Evolutionary conservation across 37 sponge, comb jelly and placozoan species (phyloP).

Genomic region (Tethya wilhelma): DNA sequence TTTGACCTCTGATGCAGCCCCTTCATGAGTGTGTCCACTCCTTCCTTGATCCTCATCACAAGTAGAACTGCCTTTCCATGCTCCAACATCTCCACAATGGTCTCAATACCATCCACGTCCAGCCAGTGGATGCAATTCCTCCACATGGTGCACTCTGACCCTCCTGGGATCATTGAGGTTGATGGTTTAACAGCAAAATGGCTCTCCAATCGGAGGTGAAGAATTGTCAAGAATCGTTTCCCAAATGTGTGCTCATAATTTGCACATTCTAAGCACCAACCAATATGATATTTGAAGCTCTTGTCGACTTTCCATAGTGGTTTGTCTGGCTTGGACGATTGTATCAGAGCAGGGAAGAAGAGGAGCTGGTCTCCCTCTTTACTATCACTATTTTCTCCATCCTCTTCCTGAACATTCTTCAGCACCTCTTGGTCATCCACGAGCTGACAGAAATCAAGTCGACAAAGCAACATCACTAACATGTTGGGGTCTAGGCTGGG

Average conservation of each 20-base stretch:
- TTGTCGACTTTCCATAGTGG: slow-evolving; percentile 20
- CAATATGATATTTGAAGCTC: slow-evolving; percentile 21
- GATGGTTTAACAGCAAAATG: slow-evolving; percentile 27
- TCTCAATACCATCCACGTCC: slow-evolving; percentile 44
- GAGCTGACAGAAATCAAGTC: slow-evolving; percentile 46
- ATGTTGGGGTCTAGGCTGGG: slow-evolving; percentile 23
- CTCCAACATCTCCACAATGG: slow-evolving; percentile 40
- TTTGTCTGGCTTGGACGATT: slow-evolving; percentile 9
- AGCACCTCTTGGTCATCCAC: slow-evolving; percentile 34
- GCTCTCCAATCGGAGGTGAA: slow-evolving; percentile 32
- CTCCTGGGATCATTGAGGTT: not conserved
- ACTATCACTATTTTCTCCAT: not conserved
- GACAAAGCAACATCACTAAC: slow-evolving; percentile 26
- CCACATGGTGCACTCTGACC: slow-evolving; percentile 42
- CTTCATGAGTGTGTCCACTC: slow-evolving; percentile 15
- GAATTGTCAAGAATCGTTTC: slow-evolving; percentile 28
- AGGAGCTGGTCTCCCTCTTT: slow-evolving; percentile 9
- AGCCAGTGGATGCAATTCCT: slow-evolving; percentile 54
- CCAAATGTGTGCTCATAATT: slow-evolving; percentile 31
- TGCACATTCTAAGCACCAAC: slow-evolving; percentile 40
- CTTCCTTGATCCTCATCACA: slow-evolving; percentile 35
- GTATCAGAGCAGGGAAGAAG: slow-evolving; percentile 50
- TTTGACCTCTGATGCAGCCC: slow-evolving; percentile 34
- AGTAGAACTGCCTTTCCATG: slow-evolving; percentile 31
- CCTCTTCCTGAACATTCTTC: no score